These are phyloP conservation scores for Pherbina coryleti DNA, from an alignment of 2,888 invertebrate species.

Conservation along the genomic window DNA sequence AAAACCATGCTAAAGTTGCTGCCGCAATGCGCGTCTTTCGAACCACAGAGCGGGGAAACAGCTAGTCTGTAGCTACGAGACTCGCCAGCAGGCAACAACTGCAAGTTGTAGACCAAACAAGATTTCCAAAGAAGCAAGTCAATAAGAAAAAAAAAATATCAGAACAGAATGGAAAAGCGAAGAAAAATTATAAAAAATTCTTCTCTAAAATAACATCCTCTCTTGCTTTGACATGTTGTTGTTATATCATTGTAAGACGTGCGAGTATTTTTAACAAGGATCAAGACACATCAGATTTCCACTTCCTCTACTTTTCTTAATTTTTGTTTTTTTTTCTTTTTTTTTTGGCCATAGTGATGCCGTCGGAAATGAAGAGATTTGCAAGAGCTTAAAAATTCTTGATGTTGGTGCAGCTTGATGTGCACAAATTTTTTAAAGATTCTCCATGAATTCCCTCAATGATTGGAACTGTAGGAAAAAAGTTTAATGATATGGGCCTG, in stretches of 20 bases:
- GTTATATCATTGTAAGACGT: conserved; percentile 24
- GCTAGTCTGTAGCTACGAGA: too few relatives aligned
- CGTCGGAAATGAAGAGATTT: conserved; percentile 36
- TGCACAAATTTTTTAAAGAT: not conserved
- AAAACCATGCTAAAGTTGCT: conserved; percentile 28
- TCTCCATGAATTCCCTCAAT: not conserved
- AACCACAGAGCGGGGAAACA: too few relatives aligned
- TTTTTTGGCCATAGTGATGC: conserved; percentile 18
- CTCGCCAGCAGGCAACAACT: not conserved
- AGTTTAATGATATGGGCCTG: too few relatives aligned
- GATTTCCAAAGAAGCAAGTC: not conserved
- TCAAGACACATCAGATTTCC: conserved; percentile 13
- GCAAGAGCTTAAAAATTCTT: conserved; percentile 19
- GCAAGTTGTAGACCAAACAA: not conserved
- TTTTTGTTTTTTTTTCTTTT: not conserved
- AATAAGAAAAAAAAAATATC: not conserved
- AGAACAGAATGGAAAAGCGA: not conserved
- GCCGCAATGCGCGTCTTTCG: conserved; percentile 38
- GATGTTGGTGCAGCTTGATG: not conserved
- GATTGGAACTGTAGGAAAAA: too few relatives aligned
- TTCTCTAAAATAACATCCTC: conserved; percentile 29
- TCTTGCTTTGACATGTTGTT: not conserved
- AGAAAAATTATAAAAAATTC: conserved; percentile 4
- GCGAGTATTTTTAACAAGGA: conserved; percentile 34
- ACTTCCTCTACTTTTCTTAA: too few relatives aligned